These are phyloP conservation scores for Limnephilus marmoratus DNA, from an alignment of 2,888 invertebrate genomes.

Conservation along the genomic window DNA sequence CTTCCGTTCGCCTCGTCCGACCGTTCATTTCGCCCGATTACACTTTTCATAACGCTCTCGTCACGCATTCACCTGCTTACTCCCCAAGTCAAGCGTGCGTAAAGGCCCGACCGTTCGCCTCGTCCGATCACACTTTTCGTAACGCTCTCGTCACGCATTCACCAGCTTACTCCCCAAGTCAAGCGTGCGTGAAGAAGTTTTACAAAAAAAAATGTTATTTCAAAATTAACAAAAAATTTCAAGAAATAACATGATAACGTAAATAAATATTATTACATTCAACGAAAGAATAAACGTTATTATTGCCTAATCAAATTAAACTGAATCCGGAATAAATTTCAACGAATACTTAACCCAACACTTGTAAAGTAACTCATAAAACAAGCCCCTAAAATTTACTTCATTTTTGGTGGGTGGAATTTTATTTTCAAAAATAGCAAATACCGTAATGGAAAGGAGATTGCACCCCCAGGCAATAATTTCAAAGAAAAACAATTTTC, in stretches of 20 bases:
- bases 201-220: too few relatives aligned
- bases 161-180: too few relatives aligned
- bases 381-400: not conserved
- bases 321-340: not conserved
- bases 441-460: conserved; percentile 38
- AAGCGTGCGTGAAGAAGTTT: too few relatives aligned
- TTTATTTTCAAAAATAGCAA: conserved; percentile 19
- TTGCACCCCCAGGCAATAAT: conserved; percentile 47
- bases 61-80: too few relatives aligned
- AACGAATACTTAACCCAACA: not conserved
- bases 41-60: too few relatives aligned
- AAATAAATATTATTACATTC: not conserved
- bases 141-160: too few relatives aligned
- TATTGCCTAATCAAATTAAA: not conserved
- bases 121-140: too few relatives aligned
- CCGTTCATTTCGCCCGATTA: too few relatives aligned
- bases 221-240: not conserved
- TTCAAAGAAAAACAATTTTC: conserved; percentile 41
- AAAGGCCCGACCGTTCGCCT: too few relatives aligned
- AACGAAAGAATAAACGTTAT: not conserved
- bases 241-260: not conserved
- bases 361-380: not conserved
- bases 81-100: too few relatives aligned
- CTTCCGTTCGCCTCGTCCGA: too few relatives aligned
- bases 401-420: not conserved